Base-by-base conservation (phyloP, 2,888 invertebrate species). In the Pandemis corylana region DNA sequence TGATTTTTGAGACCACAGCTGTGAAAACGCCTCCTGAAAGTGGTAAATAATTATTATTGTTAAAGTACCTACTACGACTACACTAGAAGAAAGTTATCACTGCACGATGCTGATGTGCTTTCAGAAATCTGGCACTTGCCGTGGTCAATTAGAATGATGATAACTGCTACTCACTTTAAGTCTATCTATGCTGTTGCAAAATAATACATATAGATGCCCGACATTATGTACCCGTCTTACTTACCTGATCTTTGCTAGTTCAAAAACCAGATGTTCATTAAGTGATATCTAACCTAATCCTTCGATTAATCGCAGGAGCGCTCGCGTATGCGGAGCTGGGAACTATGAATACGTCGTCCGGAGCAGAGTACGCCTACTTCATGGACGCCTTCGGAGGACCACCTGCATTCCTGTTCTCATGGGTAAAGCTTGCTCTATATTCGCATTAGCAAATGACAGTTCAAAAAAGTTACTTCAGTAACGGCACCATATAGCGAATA, bases 281-380 rank as follows among this genome's bases (percentile, higher is more conserved):
- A 9, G 44, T 42, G 9, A 36, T 36, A 36, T 36, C 28, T 36
- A 36, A 44, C 44, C 9, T 46, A 10, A 51, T 4, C 49, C 13
- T 13, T 51, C n/a, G 7, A 46, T 61, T 65, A 63, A 71, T 77
- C 65, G 75, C 85, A 98, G 98, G 98, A 90, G 98, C 98, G 86
- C 95, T 99, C 86, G 97, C 98, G 81, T 99, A 98, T 91, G 98
- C 98, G 84, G 98, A 99, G 95, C 94, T 99, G 89, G 98, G 98
- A 86, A 98, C 98, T 80, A 98, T 98, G 97, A 98, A 98, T 92
- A 98, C 98, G 84, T 98, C 98, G 83, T 98, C 98, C 79, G 98
- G 98, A 80, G 98, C 98, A 78, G 98, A 99, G 92, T 98, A 98
- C 95, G 98, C 98, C 81, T 98, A 99, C 93, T 98, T 98, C 93